Conservation (phyloP, 2,797 vertebrate genomes). For the Mormyrops attenuatus region DNA sequence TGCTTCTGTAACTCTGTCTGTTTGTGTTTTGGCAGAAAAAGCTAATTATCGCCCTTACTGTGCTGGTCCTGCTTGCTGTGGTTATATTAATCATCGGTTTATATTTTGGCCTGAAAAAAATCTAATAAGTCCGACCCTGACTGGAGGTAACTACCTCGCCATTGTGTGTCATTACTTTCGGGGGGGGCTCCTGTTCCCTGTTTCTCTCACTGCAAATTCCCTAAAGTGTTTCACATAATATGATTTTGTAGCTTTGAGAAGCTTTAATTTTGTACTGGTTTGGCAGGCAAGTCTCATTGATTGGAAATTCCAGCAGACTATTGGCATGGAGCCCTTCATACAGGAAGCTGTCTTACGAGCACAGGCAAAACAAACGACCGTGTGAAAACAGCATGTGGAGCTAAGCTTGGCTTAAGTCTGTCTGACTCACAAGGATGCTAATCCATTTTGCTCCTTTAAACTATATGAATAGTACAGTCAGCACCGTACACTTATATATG, state of each 20-base stretch:
- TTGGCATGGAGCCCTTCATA: constrained; percentile 1
- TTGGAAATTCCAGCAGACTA: not conserved
- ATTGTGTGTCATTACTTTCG: not conserved
- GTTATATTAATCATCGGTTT: constrained; percentile 82
- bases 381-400: not conserved
- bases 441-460: not conserved
- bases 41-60: constrained; percentile 73
- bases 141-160: constrained; percentile 45
- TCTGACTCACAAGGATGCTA: not conserved
- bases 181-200: not conserved
- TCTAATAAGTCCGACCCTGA: constrained; percentile 46
- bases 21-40: constrained; percentile 74
- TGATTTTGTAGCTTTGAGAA: not conserved
- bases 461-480: not conserved
- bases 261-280: not conserved
- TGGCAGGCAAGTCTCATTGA: not conserved
- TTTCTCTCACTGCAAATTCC: not conserved
- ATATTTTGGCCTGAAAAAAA: constrained; percentile 72
- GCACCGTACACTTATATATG: not conserved
- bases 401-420: not conserved
- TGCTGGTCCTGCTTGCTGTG: constrained; percentile 70
- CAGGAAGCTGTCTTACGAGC: not conserved
- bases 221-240: not conserved
- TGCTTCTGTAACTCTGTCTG: constrained; percentile 22
- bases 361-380: not conserved